Evolutionary conservation across 2,888 invertebrate genomes (phyloP).

Genomic region (Chesias legatella): DNA sequence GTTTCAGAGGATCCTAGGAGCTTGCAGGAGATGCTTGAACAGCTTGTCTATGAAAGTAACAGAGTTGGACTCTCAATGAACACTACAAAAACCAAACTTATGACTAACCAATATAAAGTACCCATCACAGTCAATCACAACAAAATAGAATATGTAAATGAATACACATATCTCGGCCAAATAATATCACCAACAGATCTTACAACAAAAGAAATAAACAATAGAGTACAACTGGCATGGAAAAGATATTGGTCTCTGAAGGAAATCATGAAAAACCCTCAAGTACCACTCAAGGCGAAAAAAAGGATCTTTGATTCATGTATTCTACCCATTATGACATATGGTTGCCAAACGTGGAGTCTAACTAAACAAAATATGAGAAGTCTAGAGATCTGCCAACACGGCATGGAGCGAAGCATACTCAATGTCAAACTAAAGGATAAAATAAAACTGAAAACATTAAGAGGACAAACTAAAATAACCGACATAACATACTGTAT

Average conservation of each 20-base stretch:
- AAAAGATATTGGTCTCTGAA: constrained; percentile 19
- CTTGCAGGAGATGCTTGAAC: no score
- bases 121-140: no score
- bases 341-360: constrained; percentile 7
- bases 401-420: background rate
- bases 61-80: no score
- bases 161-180: constrained; percentile 18
- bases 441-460: background rate
- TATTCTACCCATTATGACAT: no score
- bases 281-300: no score
- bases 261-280: constrained; percentile 20
- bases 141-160: no score
- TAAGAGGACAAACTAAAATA: background rate
- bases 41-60: no score
- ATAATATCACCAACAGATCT: constrained; percentile 14
- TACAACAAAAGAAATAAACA: constrained; percentile 22
- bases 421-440: background rate
- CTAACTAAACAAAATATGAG: constrained; percentile 3
- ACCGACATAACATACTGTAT: background rate
- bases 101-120: no score
- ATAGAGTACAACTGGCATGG: constrained; percentile 19
- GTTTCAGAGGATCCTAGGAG: no score
- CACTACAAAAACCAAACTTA: no score
- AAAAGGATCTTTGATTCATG: no score
- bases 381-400: background rate